phyloP scores from a whole-genome alignment of 2,797 vertebrate genomes.

The Propithecus perrieri region DNA sequence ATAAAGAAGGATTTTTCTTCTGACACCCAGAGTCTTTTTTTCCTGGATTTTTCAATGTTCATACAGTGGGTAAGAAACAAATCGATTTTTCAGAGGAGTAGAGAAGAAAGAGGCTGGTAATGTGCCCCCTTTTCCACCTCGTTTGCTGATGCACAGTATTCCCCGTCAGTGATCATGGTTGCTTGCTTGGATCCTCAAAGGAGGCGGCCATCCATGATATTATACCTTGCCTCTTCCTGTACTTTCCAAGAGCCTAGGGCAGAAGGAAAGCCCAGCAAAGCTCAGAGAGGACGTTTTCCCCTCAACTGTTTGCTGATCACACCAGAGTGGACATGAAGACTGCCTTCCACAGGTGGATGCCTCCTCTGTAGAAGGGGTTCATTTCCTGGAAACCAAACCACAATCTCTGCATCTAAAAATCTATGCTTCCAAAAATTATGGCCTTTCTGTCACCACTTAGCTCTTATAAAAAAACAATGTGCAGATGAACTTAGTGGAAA shows the following conservation, averaged over 20 bases:
- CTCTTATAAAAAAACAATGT: conserved; percentile 56
- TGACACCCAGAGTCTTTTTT: background rate
- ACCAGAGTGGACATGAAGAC: background rate
- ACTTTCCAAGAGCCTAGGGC: background rate
- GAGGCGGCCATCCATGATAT: background rate
- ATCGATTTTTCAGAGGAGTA: background rate
- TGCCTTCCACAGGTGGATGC: background rate
- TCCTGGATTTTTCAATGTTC: background rate
- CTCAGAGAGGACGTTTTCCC: background rate
- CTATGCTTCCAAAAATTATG: conserved; percentile 18
- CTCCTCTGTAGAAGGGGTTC: background rate
- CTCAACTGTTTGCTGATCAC: background rate
- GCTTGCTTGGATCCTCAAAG: background rate
- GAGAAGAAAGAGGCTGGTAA: background rate
- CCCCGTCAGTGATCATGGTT: background rate
- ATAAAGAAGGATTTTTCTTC: background rate
- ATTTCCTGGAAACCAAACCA: conserved; percentile 27
- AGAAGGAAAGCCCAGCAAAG: background rate
- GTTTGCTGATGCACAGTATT: background rate
- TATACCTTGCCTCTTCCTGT: background rate
- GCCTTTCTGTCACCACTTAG: conserved; percentile 26
- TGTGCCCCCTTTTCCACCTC: background rate
- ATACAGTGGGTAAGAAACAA: background rate
- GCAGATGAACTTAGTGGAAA: conserved; percentile 60
- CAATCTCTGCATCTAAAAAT: conserved; percentile 58